Evolutionary conservation across 2,113 vertebrate genomes (phyloP), one percentile per base, ranked within the genome.

Genomic region (Solenodon paradoxus): DNA sequence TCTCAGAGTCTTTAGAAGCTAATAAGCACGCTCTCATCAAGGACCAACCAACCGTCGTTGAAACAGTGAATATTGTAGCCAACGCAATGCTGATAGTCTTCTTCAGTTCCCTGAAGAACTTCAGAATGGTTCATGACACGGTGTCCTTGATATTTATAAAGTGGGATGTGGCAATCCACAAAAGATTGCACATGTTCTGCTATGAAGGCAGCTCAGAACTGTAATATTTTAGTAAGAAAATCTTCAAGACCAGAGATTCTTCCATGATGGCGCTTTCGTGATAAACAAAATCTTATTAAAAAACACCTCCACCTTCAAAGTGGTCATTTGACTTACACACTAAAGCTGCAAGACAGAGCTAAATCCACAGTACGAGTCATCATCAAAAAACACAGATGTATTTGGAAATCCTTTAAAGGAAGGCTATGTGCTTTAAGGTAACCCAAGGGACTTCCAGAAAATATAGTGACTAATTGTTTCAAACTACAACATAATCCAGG

Each of bases 111-210:
- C 63, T 87, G 79, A 82, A 88, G 83, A 87, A 78, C 71, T 69
- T 83, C 64, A 64, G 32, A 86, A 86, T 3, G 2, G 51, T 69
- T 80, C 63, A 75, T 32, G 57, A 57, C 57, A 79, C 20, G 45
- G 59, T 84, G 42, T 75, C 63, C 88, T 81, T 87, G 80, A 47
- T 61, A 90, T 92, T 84, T 96, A 59, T 80, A 64, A 88, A 71
- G 61, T 66, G 64, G 42, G 63, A 78, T 28, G n/a, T 40, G 53
- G 71, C 11, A 68, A 88, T 80, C 66, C 28, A 93, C 42, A 80
- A 64, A 35, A 17, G 24, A 86, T n/a, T n/a, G n/a, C n/a, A n/a
- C n/a, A n/a, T n/a, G n/a, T n/a, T n/a, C n/a, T n/a, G n/a, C n/a
- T n/a, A n/a, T n/a, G n/a, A n/a, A n/a, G n/a, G n/a, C n/a, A n/a